Evolutionary conservation across 2,888 invertebrate genomes (phyloP).

Genomic region (Stramonita haemastoma): DNA sequence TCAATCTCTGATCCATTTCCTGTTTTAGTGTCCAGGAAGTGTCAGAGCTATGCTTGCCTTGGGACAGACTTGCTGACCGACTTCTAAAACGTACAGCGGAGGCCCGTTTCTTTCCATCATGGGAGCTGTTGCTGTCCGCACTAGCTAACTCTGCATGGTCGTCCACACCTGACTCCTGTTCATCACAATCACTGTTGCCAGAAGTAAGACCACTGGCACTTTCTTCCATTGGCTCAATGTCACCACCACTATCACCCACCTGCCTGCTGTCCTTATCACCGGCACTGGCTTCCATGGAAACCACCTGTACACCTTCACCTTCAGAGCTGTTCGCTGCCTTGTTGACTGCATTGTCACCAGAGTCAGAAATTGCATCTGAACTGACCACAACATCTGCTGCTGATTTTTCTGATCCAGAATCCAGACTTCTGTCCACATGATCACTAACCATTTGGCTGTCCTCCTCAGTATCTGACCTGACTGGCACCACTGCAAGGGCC

Average conservation of each 20-base stretch:
- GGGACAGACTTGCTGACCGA: neutral
- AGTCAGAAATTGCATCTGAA: neutral
- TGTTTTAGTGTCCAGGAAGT: neutral
- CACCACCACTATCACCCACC: neutral
- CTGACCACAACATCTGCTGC: neutral
- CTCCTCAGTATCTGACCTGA: neutral
- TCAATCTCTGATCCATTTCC: neutral
- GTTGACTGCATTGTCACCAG: neutral
- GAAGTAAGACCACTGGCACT: no score
- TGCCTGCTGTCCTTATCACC: neutral
- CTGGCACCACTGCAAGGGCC: neutral
- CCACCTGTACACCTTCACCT: neutral
- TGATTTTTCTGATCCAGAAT: neutral
- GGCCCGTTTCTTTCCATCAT: neutral
- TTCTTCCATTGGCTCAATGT: neutral
- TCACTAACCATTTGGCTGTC: neutral
- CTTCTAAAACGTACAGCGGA: neutral
- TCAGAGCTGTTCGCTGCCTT: neutral
- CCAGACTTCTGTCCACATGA: neutral
- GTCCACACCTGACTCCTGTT: neutral
- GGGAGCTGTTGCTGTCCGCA: neutral
- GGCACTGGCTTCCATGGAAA: neutral
- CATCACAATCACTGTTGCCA: neutral
- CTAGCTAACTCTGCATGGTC: neutral
- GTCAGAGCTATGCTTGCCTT: neutral